Evolutionary conservation across 2,113 vertebrate species (phyloP), one percentile per base, ranked within the genome.

Genomic region (Mugil cephalus): DNA sequence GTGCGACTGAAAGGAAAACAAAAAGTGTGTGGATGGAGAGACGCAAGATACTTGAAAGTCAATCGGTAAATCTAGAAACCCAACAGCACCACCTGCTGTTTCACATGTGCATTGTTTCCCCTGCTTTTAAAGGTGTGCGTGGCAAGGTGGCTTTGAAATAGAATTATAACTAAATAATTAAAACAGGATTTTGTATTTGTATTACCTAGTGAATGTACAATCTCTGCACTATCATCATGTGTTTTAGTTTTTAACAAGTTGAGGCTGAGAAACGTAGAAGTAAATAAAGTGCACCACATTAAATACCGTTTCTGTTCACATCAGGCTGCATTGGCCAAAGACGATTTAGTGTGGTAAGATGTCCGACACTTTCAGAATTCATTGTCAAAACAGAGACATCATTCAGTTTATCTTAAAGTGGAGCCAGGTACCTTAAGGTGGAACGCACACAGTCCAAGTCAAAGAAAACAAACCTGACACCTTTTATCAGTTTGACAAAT

Each of bases 81-180:
- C 84, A 70, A 92, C 84, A 91, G 81, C 87, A 8, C 90, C 90
- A 91, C 86, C 92, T 92, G 80, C 84, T 91, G 91, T 69, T 83
- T 10, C 0, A 43, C 9, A 14, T 52, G 10, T 69, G 58, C 11
- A 21, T 4, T 64, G 18, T 15, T 10, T 7, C 36, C 3, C n/a
- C 30, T 8, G 8, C 19, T 21, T 21, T 15, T 38, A 48, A 7
- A 63, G 39, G 9, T 48, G 40, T 14, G 18, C 10, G 64, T 15
- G 15, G 40, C 6, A 42, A 13, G 6, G 14, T 24, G 21, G 10
- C n/a, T 63, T 21, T 39, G 6, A 14, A 42, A 19, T n/a, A n/a
- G n/a, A n/a, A n/a, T n/a, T n/a, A n/a, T n/a, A n/a, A n/a, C n/a
- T n/a, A n/a, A n/a, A n/a, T n/a, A n/a, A 4, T 54, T 42, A 18